Base-by-base conservation (phyloP, 2,113 vertebrate genomes). In the Nycticryphes semicollaris region DNA sequence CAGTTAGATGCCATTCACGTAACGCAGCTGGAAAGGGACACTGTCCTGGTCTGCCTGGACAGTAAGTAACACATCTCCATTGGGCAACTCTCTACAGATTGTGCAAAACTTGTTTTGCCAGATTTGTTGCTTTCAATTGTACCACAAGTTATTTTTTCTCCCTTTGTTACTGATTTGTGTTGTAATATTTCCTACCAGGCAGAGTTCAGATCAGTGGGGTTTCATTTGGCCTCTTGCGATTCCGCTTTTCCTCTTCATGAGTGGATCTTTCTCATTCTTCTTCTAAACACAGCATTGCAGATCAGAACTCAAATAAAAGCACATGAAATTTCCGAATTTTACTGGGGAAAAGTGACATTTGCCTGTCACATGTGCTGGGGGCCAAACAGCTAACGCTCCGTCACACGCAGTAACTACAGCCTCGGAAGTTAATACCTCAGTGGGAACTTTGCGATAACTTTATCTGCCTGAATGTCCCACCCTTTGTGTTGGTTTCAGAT, bases 21-120 rank as follows among this genome's bases (percentile, higher is more conserved):
- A 35, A 99, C 99, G 16, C 99, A 99, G 97, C 97, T 99, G 98
- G 99, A 99, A 95, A 98, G 99, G 96, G 99, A 99, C 98, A 99
- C 99, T 0, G 99, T 99, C 91, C 96, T 99, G 63, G 99, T 99
- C 96, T 99, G 99, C 97, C 98, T 99, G 97, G 99, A 99, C 98
- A 98, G 99, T 99, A 98, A 99, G 99, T 99, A 89, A 48, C 79
- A 25, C 27, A 22, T 64, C 69, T 48, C 59, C 2, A 8, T 24
- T n/a, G 84, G 51, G 41, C 13, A 68, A 6, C 50, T 56, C 14
- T 2, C 8, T 48, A 1, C 50, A 19, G 37, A 57, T 74, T 17
- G 3, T 78, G 82, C 85, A 75, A 6, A 72, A 18, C 79, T 45
- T 23, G 13, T 14, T 86, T 57, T 68, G 77, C 56, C 48, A 27